Base-by-base conservation (phyloP, 2,113 vertebrate genomes). In the Amazona vittata region DNA sequence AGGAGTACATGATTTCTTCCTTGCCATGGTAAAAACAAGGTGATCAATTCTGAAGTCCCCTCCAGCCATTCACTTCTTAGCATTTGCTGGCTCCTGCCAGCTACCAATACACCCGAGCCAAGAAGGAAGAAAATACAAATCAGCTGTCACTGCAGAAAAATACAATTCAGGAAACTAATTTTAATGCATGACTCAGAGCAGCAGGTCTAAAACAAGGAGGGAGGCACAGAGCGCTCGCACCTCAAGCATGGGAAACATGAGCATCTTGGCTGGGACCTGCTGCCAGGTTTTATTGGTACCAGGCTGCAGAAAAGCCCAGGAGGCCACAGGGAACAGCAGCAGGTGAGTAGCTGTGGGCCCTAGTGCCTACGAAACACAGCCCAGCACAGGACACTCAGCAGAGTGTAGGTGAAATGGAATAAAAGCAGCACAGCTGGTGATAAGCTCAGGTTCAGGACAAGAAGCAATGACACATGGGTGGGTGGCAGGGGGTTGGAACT, bases 1-100 rank as follows among this genome's bases (percentile, higher is more conserved):
- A 81, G 65, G 64, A 90, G 76, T 49, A 29, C 9, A 11, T 22
- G 83, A 74, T 74, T 89, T 90, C 85, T 86, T 69, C 69, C 74
- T 60, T 91, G 63, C 52, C 33, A 7, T 11, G 73, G 74, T 71
- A 95, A 65, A 93, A 97, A 97, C 96, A 96, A 96, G 90, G 73
- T 95, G 97, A 97, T 98, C 92, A 90, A 95, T 97, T 95, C 86
- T 79, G 65, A 68, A 95, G 92, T 83, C 91, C 86, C 94, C 86
- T 94, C 43, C 84, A 20, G 93, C 70, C 46, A 89, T 82, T 86
- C 76, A 76, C 92, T 94, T 79, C 93, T 94, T 81, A 86, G 92
- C 69, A 94, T 91, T 88, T 70, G 44, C 64, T 28, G 67, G 59
- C 80, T 94, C 60, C 86, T 71, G 78, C 90, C 78, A 83, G 46